A percentile compares a stretch with the other conserved stretches of the same genome.
phyloP scores from a whole-genome alignment of 2,888 invertebrate genomes.

The Himalopsyche kuldschensis region DNA sequence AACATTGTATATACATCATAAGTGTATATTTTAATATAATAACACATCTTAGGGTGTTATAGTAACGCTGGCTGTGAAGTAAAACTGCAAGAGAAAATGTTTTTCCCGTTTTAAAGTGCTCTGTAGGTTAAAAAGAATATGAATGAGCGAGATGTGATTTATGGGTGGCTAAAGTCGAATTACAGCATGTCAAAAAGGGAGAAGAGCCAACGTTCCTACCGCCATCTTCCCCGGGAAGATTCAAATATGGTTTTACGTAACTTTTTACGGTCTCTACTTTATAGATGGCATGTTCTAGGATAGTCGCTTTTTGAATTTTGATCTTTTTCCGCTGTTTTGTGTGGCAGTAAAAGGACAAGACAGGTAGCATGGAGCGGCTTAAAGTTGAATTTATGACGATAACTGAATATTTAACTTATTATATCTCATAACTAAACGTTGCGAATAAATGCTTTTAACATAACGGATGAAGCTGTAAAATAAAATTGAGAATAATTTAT shows the following conservation, averaged over 20 bases:
- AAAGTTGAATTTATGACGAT: neutral
- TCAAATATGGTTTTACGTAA: constrained; percentile 7
- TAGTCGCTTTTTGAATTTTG: neutral
- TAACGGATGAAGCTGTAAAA: neutral
- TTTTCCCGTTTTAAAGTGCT: constrained; percentile 14
- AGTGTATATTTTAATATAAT: too few relatives aligned
- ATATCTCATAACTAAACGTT: neutral
- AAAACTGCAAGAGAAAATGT: constrained; percentile 2
- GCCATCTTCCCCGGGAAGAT: neutral
- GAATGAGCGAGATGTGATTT: constrained; percentile 29
- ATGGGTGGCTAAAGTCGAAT: constrained; percentile 25
- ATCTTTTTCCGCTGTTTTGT: neutral
- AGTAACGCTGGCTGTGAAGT: neutral
- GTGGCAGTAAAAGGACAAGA: neutral
- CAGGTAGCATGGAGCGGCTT: neutral
- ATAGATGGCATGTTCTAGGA: constrained; percentile 11
- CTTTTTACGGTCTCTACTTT: constrained; percentile 14
- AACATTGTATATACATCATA: too few relatives aligned
- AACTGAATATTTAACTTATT: neutral
- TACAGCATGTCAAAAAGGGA: constrained; percentile 19
- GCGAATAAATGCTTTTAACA: neutral
- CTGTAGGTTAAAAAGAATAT: constrained; percentile 24
- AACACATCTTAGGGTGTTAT: too few relatives aligned
- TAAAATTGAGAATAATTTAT: neutral
- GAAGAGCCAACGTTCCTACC: neutral